Conservation (phyloP, 2,888 invertebrate species). For the Desoria tigrina region DNA sequence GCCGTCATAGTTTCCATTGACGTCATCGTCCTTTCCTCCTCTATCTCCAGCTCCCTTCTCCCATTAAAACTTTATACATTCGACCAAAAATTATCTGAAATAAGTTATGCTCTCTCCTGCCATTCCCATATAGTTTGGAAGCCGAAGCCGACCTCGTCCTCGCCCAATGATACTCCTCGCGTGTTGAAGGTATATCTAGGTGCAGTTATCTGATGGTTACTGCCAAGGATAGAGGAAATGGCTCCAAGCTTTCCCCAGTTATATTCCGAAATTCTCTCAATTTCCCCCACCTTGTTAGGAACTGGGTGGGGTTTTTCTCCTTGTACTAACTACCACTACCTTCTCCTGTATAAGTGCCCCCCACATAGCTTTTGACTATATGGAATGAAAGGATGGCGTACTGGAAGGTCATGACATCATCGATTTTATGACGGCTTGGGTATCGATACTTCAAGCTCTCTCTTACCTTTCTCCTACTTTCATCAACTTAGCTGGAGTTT, state of each 20-base stretch:
- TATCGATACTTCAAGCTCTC: background rate
- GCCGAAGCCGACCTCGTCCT: slow-evolving; percentile 18
- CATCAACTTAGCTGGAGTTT: background rate
- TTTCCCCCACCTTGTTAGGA: background rate
- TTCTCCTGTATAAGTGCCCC: slow-evolving; percentile 10
- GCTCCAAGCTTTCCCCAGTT: background rate
- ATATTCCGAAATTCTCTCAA: background rate
- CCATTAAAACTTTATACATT: slow-evolving; percentile 6
- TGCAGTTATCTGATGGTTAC: background rate
- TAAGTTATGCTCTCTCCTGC: background rate
- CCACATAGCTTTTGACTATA: slow-evolving; percentile 15
- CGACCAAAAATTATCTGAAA: background rate
- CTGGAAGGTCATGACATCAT: slow-evolving; percentile 42
- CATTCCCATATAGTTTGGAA: background rate
- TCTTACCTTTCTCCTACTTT: slow-evolving; percentile 5
- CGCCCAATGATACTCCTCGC: background rate
- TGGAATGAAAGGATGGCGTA: slow-evolving; percentile 23
- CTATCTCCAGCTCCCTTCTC: no score
- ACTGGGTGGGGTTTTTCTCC: background rate
- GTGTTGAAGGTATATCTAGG: background rate
- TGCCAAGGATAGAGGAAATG: background rate
- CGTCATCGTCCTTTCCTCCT: slow-evolving; percentile 31
- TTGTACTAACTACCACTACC: background rate
- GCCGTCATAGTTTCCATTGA: slow-evolving; percentile 51
- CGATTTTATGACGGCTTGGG: slow-evolving; percentile 32